Evolutionary conservation across 1,140 invertebrate genomes (phyloP).

Genomic region (Pseudobourletiella spinata): DNA sequence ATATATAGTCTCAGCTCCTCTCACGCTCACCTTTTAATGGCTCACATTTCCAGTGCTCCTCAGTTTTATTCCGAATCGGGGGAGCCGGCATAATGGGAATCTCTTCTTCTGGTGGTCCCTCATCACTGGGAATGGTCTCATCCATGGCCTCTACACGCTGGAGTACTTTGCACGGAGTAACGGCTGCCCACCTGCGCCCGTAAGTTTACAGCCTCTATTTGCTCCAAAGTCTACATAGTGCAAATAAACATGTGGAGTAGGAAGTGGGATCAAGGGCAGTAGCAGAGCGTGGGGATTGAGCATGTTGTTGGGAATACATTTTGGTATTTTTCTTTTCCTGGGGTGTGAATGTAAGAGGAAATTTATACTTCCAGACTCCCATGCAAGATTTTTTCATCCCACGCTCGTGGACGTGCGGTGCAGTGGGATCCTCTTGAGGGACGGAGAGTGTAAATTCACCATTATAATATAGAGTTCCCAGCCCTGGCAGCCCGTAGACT

Average conservation of each 20-base stretch:
- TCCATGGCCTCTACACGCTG: constrained; percentile 68
- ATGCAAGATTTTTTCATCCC: constrained; percentile 47
- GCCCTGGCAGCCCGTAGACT: too few species aligned
- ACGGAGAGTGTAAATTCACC: too few species aligned
- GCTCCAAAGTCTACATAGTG: too few species aligned
- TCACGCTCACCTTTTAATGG: too few species aligned
- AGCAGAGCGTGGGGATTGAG: not conserved
- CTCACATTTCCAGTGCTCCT: constrained; percentile 36
- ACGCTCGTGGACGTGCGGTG: constrained; percentile 50
- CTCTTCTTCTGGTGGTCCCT: constrained; percentile 69
- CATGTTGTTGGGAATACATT: not conserved
- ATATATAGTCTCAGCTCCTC: too few species aligned
- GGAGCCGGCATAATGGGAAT: constrained; percentile 53
- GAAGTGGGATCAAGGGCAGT: not conserved
- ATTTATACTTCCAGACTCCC: constrained; percentile 30
- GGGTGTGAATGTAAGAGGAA: not conserved
- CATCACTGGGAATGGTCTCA: constrained; percentile 61
- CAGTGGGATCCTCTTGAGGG: not conserved
- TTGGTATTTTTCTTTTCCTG: not conserved
- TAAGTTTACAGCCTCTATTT: constrained; percentile 21
- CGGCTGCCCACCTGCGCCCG: constrained; percentile 48
- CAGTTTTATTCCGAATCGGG: constrained; percentile 48
- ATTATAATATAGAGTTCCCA: too few species aligned
- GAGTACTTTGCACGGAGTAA: constrained; percentile 76
- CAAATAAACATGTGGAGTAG: not conserved